These are phyloP conservation scores for Cathartes aura DNA, from an alignment of 2,113 vertebrate species.

Conservation along the genomic window DNA sequence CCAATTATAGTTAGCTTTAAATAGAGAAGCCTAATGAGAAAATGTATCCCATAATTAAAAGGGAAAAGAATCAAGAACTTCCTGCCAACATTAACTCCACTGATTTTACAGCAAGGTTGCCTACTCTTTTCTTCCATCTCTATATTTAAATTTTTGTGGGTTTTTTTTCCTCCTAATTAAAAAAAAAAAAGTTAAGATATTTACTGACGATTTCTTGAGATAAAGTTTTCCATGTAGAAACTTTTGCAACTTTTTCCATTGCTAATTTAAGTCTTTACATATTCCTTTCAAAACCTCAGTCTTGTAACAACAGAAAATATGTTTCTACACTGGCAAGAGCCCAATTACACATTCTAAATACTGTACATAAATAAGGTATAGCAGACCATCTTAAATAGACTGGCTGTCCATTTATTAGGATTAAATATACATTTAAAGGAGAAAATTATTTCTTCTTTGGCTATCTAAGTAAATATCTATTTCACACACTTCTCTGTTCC, in stretches of 20 bases:
- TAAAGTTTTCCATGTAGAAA: constrained; percentile 20
- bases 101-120: constrained; percentile 39
- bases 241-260: neutral
- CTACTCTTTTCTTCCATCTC: constrained; percentile 14
- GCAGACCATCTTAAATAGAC: neutral
- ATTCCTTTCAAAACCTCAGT: neutral
- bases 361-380: neutral
- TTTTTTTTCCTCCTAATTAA: neutral
- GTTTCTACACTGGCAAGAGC: neutral
- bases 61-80: constrained; percentile 64
- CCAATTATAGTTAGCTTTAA: constrained; percentile 71
- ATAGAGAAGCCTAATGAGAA: constrained; percentile 71
- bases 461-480: neutral
- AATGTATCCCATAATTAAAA: constrained; percentile 70
- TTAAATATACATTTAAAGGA: neutral
- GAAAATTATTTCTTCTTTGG: neutral
- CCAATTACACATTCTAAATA: neutral
- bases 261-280: neutral
- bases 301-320: neutral
- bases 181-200: neutral
- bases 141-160: neutral
- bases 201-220: neutral
- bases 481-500: neutral
- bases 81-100: constrained; percentile 49
- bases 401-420: neutral